A percentile compares a stretch with the other conserved stretches of the same genome.
phyloP scores from a whole-genome alignment of 2,113 vertebrate genomes.

The Hippoglossus stenolepis region DNA sequence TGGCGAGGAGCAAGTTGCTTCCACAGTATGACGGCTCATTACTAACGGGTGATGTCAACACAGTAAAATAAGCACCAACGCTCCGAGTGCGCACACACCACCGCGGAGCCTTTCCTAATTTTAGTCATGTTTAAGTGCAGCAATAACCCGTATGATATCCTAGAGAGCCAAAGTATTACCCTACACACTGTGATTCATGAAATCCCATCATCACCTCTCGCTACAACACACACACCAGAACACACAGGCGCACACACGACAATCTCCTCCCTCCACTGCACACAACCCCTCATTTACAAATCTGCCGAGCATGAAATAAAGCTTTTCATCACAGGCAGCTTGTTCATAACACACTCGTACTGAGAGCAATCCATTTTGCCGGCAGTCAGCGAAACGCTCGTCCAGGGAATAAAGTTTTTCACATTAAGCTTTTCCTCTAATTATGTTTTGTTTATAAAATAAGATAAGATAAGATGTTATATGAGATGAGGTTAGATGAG shows the following conservation, averaged over 20 bases:
- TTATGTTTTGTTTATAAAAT: too few relatives aligned
- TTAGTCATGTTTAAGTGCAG: slow-evolving; percentile 29
- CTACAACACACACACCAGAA: slow-evolving; percentile 34
- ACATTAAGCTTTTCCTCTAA: too few relatives aligned
- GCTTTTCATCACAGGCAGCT: slow-evolving; percentile 72
- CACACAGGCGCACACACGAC: slow-evolving; percentile 2
- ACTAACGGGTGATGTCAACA: slow-evolving; percentile 5
- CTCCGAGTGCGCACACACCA: background rate
- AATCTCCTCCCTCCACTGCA: slow-evolving; percentile 48
- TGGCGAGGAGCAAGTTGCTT: slow-evolving; percentile 12
- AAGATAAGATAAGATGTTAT: too few relatives aligned
- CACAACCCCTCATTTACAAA: slow-evolving; percentile 68
- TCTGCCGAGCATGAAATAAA: slow-evolving; percentile 76
- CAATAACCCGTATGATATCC: slow-evolving; percentile 7
- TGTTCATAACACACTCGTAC: slow-evolving; percentile 66
- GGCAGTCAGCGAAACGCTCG: slow-evolving; percentile 38
- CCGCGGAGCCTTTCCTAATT: slow-evolving; percentile 14
- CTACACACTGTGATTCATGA: slow-evolving; percentile 58
- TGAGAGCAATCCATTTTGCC: slow-evolving; percentile 68
- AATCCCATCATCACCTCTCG: slow-evolving; percentile 27
- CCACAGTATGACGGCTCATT: background rate
- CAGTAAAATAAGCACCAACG: slow-evolving; percentile 13
- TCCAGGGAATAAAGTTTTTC: slow-evolving; percentile 8
- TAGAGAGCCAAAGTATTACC: slow-evolving; percentile 24
- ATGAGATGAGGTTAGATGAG: too few relatives aligned